Evolutionary conservation across 2,113 vertebrate species (phyloP).

Genomic region (Chamaetylas fuelleborni): DNA sequence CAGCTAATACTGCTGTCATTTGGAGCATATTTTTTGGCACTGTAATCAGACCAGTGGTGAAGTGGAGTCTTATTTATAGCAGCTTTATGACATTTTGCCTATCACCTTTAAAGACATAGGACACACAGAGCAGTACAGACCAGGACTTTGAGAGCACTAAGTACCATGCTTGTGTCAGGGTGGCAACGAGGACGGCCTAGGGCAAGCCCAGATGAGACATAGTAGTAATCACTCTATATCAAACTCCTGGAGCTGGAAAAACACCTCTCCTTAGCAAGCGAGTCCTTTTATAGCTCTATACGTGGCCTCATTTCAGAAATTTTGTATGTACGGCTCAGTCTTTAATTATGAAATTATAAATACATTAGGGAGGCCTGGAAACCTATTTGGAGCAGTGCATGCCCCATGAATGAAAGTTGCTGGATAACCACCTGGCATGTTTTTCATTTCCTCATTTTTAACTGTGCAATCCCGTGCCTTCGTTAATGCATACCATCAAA

Average conservation of each 20-base stretch:
- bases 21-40: background rate
- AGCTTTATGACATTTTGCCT: background rate
- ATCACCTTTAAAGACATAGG: background rate
- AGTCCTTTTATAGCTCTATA: background rate
- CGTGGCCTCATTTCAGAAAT: background rate
- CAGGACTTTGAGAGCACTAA: background rate
- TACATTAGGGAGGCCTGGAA: background rate
- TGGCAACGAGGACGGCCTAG: background rate
- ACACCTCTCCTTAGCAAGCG: background rate
- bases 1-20: background rate
- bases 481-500: background rate
- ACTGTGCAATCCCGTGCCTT: background rate
- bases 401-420: background rate
- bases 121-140: background rate
- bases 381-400: background rate
- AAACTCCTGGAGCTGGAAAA: background rate
- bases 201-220: background rate
- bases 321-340: background rate
- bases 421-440: background rate
- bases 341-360: background rate
- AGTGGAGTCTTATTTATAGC: background rate
- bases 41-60: background rate
- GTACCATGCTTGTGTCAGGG: background rate
- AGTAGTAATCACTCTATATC: background rate
- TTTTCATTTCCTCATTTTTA: background rate